These are phyloP conservation scores for Rhimphoctona megacephalus DNA, from an alignment of 2,888 invertebrate species.

Conservation along the genomic window DNA sequence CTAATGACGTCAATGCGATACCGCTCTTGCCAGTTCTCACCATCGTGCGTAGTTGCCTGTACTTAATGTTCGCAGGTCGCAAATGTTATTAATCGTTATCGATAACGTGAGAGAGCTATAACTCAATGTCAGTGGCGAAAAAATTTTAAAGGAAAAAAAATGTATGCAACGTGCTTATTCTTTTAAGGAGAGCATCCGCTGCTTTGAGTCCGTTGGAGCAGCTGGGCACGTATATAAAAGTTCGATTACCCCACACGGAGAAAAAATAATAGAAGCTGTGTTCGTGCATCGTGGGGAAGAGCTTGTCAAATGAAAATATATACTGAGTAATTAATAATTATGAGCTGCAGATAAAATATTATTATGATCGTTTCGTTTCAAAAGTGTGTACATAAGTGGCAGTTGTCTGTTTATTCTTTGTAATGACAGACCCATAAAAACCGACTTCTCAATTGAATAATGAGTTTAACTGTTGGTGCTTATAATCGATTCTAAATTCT, in stretches of 20 bases:
- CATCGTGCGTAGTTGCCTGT: conserved; percentile 35
- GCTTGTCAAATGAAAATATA: neutral
- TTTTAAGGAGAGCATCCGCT: neutral
- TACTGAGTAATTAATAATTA: conserved; percentile 36
- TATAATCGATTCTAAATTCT: neutral
- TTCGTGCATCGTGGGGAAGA: neutral
- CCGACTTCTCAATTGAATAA: neutral
- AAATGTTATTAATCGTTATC: conserved; percentile 67
- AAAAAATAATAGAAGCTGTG: conserved; percentile 20
- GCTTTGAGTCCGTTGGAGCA: conserved; percentile 18
- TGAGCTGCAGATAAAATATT: conserved; percentile 44
- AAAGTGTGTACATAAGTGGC: conserved; percentile 8
- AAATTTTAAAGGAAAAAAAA: neutral
- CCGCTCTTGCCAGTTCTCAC: neutral
- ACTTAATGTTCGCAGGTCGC: conserved; percentile 49
- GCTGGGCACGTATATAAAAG: conserved; percentile 39
- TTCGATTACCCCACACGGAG: conserved; percentile 22
- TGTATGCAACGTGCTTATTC: conserved; percentile 7
- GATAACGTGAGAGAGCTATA: conserved; percentile 56
- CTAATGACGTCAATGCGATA: conserved; percentile 64
- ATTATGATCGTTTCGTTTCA: conserved; percentile 16
- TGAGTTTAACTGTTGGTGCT: neutral
- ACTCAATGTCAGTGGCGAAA: conserved; percentile 47
- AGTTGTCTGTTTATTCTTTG: conserved; percentile 1
- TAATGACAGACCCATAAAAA: neutral